Evolutionary conservation across 2,113 vertebrate species (phyloP).

Genomic region (Sakesphorus luctuosus): DNA sequence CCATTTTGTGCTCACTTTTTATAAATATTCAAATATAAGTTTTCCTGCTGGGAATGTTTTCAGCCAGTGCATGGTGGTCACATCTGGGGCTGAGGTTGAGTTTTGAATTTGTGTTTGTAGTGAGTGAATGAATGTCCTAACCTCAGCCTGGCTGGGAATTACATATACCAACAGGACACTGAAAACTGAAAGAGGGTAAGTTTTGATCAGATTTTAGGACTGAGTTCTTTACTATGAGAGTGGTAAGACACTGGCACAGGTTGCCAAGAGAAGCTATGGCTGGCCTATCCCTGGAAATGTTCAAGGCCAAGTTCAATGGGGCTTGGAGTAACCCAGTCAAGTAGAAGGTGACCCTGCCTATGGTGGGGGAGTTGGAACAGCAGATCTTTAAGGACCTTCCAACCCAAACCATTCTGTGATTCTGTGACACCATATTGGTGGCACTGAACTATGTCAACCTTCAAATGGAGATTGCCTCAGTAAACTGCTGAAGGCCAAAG

Average conservation of each 20-base stretch:
- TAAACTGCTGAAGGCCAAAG: neutral
- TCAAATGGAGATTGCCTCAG: neutral
- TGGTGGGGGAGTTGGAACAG: accelerated
- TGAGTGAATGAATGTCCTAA: neutral
- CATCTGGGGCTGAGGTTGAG: neutral
- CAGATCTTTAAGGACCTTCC: neutral
- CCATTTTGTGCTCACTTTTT: neutral
- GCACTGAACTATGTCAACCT: accelerated
- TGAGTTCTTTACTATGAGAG: neutral
- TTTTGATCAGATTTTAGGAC: neutral
- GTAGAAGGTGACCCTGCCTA: neutral
- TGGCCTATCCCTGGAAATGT: neutral
- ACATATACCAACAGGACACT: neutral
- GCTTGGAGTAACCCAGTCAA: accelerated
- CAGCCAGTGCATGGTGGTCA: neutral
- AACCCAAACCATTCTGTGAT: neutral
- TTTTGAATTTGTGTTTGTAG: neutral
- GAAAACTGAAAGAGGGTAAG: neutral
- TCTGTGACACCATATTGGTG: neutral
- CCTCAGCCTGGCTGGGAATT: neutral
- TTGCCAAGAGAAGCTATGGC: neutral
- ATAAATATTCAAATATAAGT: neutral
- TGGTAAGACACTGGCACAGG: too few species aligned
- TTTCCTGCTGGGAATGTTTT: neutral
- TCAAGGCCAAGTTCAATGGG: neutral